Percentiles rank a stretch among this genome's conserved stretches.
phyloP scores from a whole-genome alignment of 2,113 vertebrate species.

The Aldabrachelys gigantea region DNA sequence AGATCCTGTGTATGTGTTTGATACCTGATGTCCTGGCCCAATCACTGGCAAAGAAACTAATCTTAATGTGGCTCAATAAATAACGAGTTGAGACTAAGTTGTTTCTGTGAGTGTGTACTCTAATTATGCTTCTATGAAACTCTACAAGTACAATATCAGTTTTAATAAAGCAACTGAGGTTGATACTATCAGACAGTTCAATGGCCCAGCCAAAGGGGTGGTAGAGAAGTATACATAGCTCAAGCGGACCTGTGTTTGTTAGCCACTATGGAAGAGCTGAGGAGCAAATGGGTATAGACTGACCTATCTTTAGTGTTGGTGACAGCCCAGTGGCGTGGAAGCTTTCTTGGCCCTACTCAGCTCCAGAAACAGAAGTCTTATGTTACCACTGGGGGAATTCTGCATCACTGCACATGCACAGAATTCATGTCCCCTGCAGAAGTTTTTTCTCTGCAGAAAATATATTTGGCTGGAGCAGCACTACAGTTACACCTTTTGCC shows the following conservation, averaged over 20 bases:
- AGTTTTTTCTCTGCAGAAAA: background rate
- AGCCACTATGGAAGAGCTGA: background rate
- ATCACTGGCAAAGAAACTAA: background rate
- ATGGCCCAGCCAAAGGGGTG: background rate
- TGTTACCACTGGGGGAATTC: background rate
- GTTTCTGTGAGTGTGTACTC: background rate
- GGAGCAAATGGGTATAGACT: background rate
- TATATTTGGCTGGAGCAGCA: background rate
- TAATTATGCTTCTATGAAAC: background rate
- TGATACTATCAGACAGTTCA: background rate
- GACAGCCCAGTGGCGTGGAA: background rate
- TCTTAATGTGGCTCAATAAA: background rate
- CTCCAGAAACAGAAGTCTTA: background rate
- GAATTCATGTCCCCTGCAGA: too few relatives aligned
- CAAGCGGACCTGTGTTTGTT: background rate
- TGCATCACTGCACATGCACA: background rate
- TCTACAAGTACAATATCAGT: background rate
- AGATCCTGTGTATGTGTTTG: background rate
- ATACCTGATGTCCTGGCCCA: background rate
- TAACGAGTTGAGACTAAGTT: background rate
- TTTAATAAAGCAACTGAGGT: background rate
- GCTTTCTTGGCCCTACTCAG: background rate
- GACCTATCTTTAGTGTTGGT: background rate
- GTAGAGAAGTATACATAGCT: background rate
- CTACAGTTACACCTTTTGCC: background rate